These are phyloP conservation scores for Drosophila anomelani DNA, from an alignment of 2,888 invertebrate genomes.

Conservation along the genomic window DNA sequence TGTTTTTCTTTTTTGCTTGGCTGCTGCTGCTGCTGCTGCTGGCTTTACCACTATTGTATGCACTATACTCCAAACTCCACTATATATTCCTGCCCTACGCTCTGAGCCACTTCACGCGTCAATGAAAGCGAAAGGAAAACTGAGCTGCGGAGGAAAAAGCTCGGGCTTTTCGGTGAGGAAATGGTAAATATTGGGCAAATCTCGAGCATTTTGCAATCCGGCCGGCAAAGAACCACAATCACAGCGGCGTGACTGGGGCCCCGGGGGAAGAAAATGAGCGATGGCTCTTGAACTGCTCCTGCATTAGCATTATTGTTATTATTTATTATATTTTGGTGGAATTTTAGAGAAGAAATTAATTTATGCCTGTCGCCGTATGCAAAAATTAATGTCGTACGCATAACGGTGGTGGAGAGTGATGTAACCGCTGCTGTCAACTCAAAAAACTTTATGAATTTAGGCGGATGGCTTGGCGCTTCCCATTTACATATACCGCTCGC, in stretches of 20 bases:
- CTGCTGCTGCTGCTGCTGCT: constrained; percentile 34
- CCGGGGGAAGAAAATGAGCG: constrained; percentile 8
- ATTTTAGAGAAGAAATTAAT: constrained; percentile 62
- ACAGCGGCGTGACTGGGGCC: constrained; percentile 65
- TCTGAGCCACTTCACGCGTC: constrained; percentile 75
- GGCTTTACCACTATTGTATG: constrained; percentile 21
- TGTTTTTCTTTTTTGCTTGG: constrained; percentile 36
- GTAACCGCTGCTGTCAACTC: constrained; percentile 64
- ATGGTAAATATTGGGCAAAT: constrained; percentile 78
- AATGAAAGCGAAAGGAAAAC: constrained; percentile 80
- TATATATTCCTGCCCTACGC: constrained; percentile 65
- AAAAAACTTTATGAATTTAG: constrained; percentile 44
- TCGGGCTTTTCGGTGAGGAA: constrained; percentile 69
- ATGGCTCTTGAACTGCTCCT: constrained; percentile 16
- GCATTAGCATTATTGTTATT: constrained; percentile 5
- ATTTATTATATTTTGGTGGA: constrained; percentile 1
- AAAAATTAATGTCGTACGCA: constrained; percentile 76
- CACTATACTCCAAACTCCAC: constrained; percentile 1
- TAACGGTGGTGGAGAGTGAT: constrained; percentile 72
- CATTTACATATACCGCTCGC: constrained; percentile 41
- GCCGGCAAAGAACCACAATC: constrained; percentile 61
- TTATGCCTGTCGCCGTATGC: constrained; percentile 62
- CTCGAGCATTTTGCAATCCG: constrained; percentile 67
- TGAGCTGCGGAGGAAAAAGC: constrained; percentile 45
- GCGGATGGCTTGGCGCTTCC: constrained; percentile 43